Evolutionary conservation across 1,140 invertebrate species (phyloP).

Genomic region (Zelostemma sp.): DNA sequence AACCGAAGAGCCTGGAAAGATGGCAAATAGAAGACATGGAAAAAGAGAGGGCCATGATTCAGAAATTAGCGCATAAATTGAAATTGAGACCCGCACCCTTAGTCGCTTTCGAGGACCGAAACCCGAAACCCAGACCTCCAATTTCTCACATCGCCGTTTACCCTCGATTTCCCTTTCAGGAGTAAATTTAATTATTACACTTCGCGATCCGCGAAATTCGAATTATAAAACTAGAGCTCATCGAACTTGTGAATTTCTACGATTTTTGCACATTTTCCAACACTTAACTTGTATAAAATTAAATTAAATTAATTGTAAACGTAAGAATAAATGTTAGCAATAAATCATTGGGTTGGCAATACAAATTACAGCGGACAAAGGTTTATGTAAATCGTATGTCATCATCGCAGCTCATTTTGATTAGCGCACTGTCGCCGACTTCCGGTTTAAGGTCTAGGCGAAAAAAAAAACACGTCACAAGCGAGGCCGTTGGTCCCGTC

Average conservation of each 20-base stretch:
- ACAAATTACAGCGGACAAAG: too few relatives aligned
- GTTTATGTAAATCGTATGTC: not conserved
- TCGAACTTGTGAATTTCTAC: too few relatives aligned
- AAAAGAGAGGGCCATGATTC: slow-evolving; percentile 54
- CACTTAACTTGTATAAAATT: too few relatives aligned
- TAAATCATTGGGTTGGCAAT: too few relatives aligned
- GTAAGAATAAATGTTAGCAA: too few relatives aligned
- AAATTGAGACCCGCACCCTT: slow-evolving; percentile 68
- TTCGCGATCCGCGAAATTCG: too few relatives aligned
- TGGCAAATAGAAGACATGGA: slow-evolving; percentile 32
- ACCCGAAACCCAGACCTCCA: slow-evolving; percentile 54
- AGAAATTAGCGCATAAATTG: slow-evolving; percentile 59
- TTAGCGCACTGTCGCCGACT: slow-evolving; percentile 25
- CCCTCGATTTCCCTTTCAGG: slow-evolving; percentile 67
- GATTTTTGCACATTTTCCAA: too few relatives aligned
- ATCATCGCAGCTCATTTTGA: slow-evolving; percentile 30
- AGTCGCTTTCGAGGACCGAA: slow-evolving; percentile 52
- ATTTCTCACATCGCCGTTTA: slow-evolving; percentile 72
- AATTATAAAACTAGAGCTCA: too few relatives aligned
- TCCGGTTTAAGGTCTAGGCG: slow-evolving; percentile 40
- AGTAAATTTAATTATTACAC: too few relatives aligned
- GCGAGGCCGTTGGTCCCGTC: slow-evolving; percentile 56
- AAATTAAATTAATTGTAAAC: too few relatives aligned
- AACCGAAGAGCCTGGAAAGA: not conserved
- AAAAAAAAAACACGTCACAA: slow-evolving; percentile 47